Conservation (phyloP, 2,797 vertebrate genomes). For the Pipistrellus kuhlii region DNA sequence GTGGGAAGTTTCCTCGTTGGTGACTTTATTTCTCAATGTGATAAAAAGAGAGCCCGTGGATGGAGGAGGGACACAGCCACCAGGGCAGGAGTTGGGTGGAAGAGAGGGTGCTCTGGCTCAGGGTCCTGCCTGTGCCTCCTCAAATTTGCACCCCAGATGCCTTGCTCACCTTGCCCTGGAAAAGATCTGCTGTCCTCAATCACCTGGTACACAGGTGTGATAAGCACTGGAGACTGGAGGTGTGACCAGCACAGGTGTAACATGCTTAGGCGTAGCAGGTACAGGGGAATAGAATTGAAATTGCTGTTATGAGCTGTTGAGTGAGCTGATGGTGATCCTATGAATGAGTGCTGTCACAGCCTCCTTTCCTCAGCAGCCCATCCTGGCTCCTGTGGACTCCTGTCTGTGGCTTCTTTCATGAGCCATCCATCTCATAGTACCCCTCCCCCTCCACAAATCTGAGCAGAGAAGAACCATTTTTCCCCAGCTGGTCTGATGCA, state of each 20-base stretch:
- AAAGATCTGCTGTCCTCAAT: background rate
- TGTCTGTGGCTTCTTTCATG: background rate
- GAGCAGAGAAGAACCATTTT: background rate
- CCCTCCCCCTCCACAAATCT: too few relatives aligned
- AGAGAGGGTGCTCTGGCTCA: fast-evolving
- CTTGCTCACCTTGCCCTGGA: background rate
- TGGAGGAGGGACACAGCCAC: fast-evolving
- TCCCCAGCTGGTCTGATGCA: background rate
- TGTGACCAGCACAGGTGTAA: background rate
- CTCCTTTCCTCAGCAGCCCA: background rate
- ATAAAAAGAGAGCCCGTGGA: background rate
- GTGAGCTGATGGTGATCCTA: background rate
- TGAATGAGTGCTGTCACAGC: background rate
- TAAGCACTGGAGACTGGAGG: background rate
- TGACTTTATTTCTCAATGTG: background rate
- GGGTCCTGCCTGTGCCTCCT: fast-evolving
- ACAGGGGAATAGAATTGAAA: background rate
- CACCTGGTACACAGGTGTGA: background rate
- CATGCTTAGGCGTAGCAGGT: background rate
- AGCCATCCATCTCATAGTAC: background rate
- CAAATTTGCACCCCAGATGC: fast-evolving
- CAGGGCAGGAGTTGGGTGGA: too few relatives aligned
- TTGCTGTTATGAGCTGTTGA: too few relatives aligned
- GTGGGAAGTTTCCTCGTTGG: background rate
- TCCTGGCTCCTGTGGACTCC: background rate